These are phyloP conservation scores for Tenthredo notha DNA, from an alignment of 2,888 invertebrate genomes.

Conservation along the genomic window DNA sequence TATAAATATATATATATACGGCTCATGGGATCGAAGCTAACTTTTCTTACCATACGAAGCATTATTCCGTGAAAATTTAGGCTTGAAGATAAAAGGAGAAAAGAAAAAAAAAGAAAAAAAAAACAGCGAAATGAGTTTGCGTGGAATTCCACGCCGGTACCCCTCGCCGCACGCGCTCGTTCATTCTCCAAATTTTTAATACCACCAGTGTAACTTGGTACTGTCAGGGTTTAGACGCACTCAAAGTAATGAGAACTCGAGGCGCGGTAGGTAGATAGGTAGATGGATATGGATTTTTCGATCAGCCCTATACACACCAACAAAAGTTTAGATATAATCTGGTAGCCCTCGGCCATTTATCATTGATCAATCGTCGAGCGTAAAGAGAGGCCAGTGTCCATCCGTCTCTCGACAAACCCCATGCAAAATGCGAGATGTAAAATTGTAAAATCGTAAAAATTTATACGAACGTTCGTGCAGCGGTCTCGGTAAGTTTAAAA, in stretches of 20 bases:
- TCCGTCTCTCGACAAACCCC: not conserved
- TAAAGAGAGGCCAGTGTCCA: not conserved
- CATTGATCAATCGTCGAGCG: conserved; percentile 30
- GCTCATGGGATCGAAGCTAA: not conserved
- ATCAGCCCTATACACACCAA: not conserved
- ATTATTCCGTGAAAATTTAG: not conserved
- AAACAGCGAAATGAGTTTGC: not conserved
- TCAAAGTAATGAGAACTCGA: conserved; percentile 69
- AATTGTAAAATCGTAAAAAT: conserved; percentile 15
- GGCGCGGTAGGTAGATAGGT: conserved; percentile 35
- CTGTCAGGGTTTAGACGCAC: conserved; percentile 67
- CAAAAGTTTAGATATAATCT: not conserved
- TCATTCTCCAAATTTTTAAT: conserved; percentile 41
- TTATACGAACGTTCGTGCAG: not conserved
- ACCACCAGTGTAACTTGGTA: conserved; percentile 47
- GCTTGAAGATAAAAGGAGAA: not conserved
- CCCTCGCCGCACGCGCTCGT: not conserved
- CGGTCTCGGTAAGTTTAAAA: conserved; percentile 12
- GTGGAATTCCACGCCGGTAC: conserved; percentile 1
- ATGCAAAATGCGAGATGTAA: not conserved
- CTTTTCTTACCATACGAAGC: not conserved
- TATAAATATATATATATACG: not conserved
- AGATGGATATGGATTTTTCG: conserved; percentile 31
- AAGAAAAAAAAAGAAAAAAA: not conserved
- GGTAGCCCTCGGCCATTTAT: conserved; percentile 22